Base-by-base conservation (phyloP, 2,113 vertebrate species). In the Myotis davidii region DNA sequence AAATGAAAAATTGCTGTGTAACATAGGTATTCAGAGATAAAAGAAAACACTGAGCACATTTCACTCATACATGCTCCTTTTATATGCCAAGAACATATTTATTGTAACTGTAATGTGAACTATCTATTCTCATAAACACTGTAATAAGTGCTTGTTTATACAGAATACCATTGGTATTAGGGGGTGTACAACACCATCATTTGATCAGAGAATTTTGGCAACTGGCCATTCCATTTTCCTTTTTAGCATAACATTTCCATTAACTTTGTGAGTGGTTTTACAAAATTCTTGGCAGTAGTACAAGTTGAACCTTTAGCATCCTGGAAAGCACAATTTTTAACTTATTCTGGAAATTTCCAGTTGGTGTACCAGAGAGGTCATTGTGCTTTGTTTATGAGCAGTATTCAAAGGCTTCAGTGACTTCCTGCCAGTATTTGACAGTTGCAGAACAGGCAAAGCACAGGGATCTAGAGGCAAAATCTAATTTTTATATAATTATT, bases 331-430 rank as follows among this genome's bases (percentile, higher is more conserved):
- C 82, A 93, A 42, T 91, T 96, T 95, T 93, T 93, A 92, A 78
- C 77, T 97, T 96, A 93, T 96, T 97, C 83, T 96, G 95, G 95
- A 95, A 95, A 91, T 94, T 91, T 56, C 59, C 54, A 88, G 25
- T 82, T 69, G 25, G 59, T 90, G 95, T 64, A 94, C 42, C 65
- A 90, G 48, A 90, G 61, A 95, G 88, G 93, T 95, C 91, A 95
- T 70, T 88, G 82, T 91, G 39, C 29, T 93, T 92, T 96, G 86
- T 92, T 97, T 93, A 79, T 83, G 73, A 74, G 78, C 94, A 85
- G n/a, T 29, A 94, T 93, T 95, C 93, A 86, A 83, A 96, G 78
- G 85, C 61, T 82, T 73, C n/a, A 7, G 52, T 92, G 95, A 76
- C 79, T 87, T 90, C 42, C 76, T 94, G 73, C 84, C 83, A 84